phyloP scores from a whole-genome alignment of 2,888 invertebrate genomes.

The Teinopalpus imperialis region DNA sequence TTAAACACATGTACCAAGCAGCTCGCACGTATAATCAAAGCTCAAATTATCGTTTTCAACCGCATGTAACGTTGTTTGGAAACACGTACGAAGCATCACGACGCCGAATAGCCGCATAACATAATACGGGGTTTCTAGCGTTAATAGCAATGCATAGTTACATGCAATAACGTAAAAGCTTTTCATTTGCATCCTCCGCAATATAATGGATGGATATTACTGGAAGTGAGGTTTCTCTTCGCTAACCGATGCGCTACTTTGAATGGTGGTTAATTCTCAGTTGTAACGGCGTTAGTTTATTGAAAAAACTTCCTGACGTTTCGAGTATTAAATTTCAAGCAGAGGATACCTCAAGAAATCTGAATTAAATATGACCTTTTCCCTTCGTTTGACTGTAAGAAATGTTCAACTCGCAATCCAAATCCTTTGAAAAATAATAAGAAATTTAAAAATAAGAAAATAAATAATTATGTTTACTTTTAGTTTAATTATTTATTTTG shows the following conservation, averaged over 20 bases:
- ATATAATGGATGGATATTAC: conserved; percentile 14
- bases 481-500: too few relatives aligned
- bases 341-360: too few relatives aligned
- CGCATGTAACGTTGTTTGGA: conserved; percentile 4
- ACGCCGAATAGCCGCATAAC: conserved; percentile 13
- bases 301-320: too few relatives aligned
- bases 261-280: not conserved
- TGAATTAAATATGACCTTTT: too few relatives aligned
- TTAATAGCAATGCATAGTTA: conserved; percentile 16
- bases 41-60: conserved; percentile 20
- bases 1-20: not conserved
- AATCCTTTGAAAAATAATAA: too few relatives aligned
- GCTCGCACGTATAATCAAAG: conserved; percentile 10
- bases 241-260: conserved; percentile 8
- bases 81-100: conserved; percentile 16
- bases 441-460: too few relatives aligned
- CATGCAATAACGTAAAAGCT: conserved; percentile 13
- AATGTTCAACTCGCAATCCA: too few relatives aligned
- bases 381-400: too few relatives aligned
- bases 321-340: too few relatives aligned
- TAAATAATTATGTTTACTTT: too few relatives aligned
- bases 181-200: conserved; percentile 10
- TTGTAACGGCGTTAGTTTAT: too few relatives aligned
- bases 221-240: conserved; percentile 14
- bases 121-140: conserved; percentile 10